Evolutionary conservation across 2,888 invertebrate species (phyloP).

Genomic region (Exocentrus adspersus): DNA sequence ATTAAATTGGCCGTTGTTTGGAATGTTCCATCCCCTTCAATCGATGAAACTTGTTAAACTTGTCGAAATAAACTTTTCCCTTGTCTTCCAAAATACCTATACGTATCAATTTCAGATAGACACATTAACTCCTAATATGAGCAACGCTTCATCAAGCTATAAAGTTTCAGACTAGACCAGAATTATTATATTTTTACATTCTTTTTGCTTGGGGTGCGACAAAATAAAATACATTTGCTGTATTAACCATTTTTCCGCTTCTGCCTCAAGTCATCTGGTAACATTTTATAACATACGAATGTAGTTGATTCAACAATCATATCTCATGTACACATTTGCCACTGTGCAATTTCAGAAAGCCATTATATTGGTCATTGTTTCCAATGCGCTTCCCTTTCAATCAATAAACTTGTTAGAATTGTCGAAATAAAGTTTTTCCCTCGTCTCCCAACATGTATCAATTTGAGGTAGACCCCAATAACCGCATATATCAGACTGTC

Average conservation of each 20-base stretch:
- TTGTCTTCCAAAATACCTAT: background rate
- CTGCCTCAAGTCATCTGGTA: no score
- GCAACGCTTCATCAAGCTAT: conserved; percentile 1
- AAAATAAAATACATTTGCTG: no score
- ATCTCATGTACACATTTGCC: no score
- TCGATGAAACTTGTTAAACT: background rate
- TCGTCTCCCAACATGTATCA: conserved; percentile 9
- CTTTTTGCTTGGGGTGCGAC: no score
- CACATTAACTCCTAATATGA: conserved; percentile 36
- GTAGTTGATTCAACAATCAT: no score
- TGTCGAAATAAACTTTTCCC: conserved; percentile 15
- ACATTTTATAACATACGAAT: no score
- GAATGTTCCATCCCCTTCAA: background rate
- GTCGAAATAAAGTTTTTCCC: conserved; percentile 19
- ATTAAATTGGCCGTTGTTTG: no score
- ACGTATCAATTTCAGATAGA: conserved; percentile 19
- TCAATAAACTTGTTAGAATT: conserved; percentile 8
- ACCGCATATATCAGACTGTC: conserved; percentile 36
- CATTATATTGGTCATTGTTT: background rate
- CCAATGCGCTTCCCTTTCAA: background rate
- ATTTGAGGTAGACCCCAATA: conserved; percentile 33
- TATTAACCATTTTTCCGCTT: no score
- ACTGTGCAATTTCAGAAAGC: no score
- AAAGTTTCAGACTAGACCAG: no score
- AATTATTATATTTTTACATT: no score